Evolutionary conservation across 2,113 vertebrate species (phyloP), one percentile per base, ranked within the genome.

Genomic region (Pimephales promelas): DNA sequence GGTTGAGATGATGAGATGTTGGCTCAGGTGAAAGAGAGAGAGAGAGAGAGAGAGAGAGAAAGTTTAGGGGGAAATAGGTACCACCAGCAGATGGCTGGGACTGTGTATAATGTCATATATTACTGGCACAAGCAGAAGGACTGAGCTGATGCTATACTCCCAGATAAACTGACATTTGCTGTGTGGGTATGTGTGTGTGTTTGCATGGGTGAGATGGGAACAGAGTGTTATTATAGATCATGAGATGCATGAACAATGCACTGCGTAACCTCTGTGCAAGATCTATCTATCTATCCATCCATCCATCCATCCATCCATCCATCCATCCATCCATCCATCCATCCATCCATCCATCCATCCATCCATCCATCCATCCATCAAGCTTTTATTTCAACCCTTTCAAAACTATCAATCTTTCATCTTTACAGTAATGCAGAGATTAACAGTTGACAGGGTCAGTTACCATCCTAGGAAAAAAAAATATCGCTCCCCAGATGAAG

Each of bases 1-100:
- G 83, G 83, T 31, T 72, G 64, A 74, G 84, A 87, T 88, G 84
- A 87, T 87, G 83, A 76, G 81, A 85, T 87, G 82, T 87, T 88
- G 85, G 72, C 80, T 82, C 72, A 78, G 71, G 20, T 47, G 77
- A 83, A 56, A 71, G 56, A 36, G 79, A 31, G 79, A 71, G 79
- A 57, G 77, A 81, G 72, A 61, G 61, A n/a, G n/a, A 71, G 56
- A 36, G 79, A 31, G 79, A 71, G 79, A 57, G 77, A 81, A 78
- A 61, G 61, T 72, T 68, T 62, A 85, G 10, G 62, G 52, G 82
- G 66, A 79, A 82, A 83, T 70, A 78, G 66, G 24, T 16, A 80
- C 40, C 52, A 18, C 64, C 76, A 79, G 83, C 83, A 84, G 83
- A 88, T 84, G 81, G 80, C 68, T 52, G 62, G 77, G 81, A 73